A percentile compares a stretch with the other conserved stretches of the same genome.
Conservation (phyloP, 2,113 vertebrate species). For the Neolamprologus kungweensis region DNA sequence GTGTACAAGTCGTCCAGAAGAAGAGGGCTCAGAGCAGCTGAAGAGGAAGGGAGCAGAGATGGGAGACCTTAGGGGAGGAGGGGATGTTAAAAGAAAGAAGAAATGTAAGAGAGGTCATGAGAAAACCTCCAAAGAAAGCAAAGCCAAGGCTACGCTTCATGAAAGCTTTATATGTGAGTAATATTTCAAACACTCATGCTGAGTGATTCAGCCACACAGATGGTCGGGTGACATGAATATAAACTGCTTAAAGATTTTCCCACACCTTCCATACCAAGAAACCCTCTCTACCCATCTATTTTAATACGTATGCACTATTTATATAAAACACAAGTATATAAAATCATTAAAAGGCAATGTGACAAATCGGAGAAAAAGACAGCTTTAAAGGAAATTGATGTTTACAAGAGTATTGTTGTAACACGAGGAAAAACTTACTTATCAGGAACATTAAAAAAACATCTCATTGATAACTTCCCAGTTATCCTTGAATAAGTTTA, state of each 20-base stretch:
- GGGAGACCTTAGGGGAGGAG: not conserved
- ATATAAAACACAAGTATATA: not conserved
- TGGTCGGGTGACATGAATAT: rapidly evolving
- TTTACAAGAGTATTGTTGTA: not conserved
- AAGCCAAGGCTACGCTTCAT: not conserved
- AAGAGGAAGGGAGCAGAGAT: not conserved
- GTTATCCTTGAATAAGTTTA: not conserved
- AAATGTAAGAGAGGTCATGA: not conserved
- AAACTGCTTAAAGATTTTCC: not conserved
- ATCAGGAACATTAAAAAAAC: not conserved
- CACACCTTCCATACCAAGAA: not conserved
- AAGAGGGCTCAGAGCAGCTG: slow-evolving; percentile 2
- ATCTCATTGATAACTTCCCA: not conserved
- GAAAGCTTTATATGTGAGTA: not conserved
- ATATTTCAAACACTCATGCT: not conserved
- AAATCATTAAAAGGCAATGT: not conserved
- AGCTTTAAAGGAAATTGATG: rapidly evolving
- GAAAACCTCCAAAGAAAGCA: not conserved
- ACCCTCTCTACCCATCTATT: not conserved
- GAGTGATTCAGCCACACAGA: not conserved
- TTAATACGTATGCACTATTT: rapidly evolving
- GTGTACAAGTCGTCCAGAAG: not conserved
- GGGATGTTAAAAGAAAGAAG: not conserved
- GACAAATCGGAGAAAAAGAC: rapidly evolving
- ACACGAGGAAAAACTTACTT: rapidly evolving